A percentile compares a stretch with the other conserved stretches of the same genome.
These are phyloP conservation scores for Hylomyscus alleni DNA, from an alignment of 2,797 vertebrate species.

Conservation along the genomic window DNA sequence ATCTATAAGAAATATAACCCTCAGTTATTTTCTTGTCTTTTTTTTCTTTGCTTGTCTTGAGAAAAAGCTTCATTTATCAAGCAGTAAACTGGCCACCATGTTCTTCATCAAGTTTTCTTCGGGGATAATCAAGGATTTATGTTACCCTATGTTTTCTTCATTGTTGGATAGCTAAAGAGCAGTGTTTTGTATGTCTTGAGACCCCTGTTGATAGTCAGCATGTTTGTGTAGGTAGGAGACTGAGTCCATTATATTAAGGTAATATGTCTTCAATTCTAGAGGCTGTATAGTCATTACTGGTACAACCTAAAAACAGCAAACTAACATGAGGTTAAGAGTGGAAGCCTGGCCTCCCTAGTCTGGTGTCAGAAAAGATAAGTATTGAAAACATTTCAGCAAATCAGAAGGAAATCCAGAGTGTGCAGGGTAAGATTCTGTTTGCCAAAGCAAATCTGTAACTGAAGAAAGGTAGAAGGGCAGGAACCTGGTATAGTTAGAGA, in stretches of 20 bases:
- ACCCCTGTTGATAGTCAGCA: background rate
- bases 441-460: slow-evolving; percentile 10
- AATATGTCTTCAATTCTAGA: background rate
- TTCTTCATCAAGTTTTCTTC: background rate
- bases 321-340: background rate
- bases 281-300: background rate
- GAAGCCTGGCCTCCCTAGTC: background rate
- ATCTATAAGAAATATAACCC: background rate
- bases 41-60: background rate
- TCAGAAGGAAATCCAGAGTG: background rate
- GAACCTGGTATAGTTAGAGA: background rate
- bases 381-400: slow-evolving; percentile 37
- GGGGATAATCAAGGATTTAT: background rate
- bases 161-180: background rate
- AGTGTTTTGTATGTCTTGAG: background rate
- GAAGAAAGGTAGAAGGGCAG: background rate
- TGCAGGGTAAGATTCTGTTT: background rate
- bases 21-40: background rate
- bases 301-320: background rate
- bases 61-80: background rate
- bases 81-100: background rate
- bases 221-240: background rate
- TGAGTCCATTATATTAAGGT: background rate
- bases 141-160: background rate
- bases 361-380: slow-evolving; percentile 14